Base-by-base conservation (phyloP, 2,797 vertebrate species). In the Cossypha caffra region DNA sequence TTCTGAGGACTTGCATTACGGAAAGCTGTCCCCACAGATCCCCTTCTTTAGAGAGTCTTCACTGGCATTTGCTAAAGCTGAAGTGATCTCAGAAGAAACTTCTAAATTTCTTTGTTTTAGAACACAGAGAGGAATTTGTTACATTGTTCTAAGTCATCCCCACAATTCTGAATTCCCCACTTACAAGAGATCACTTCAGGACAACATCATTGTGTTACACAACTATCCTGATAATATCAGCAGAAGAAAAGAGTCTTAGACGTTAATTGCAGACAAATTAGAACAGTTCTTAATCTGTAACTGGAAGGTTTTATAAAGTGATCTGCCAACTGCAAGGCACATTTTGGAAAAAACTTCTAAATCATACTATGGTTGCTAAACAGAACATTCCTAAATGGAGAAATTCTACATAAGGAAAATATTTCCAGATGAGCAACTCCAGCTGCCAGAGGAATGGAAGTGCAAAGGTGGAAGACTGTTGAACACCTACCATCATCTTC, bases 401-500 rank as follows among this genome's bases (percentile, higher is more conserved):
- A 68, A 83, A 80, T 47, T 28, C 35, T 50, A 29, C 1, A 0
- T 33, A n/a, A 72, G 42, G 69, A 80, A 67, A 11, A 23, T 9
- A 29, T 42, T 77, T 90, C 35, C 80, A 87, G 37, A 17, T 1
- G 1, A 81, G 54, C 25, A 93, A 51, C 13, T 64, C 29, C 59
- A 82, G 35, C 0, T 38, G 75, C 33, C 35, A 71, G 45, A 80
- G 19, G 45, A 31, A 18, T 10, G 3, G 33, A 33, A 67, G 26
- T 1, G 15, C 40, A 50, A 63, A 85, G 68, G 29, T 8, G 9
- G 31, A 50, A 83, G 42, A 24, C 38, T 77, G 38, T 3, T 59
- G 14, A 63, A 80, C 26, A 97, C 98, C 26, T 91, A 99, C 99
- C 99, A 87, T 99, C 99, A 79, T 99, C 99, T 33, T 99, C 99